These are phyloP conservation scores for Steinernema carpocapsae DNA, from an alignment of 2,888 invertebrate genomes.

Conservation along the genomic window DNA sequence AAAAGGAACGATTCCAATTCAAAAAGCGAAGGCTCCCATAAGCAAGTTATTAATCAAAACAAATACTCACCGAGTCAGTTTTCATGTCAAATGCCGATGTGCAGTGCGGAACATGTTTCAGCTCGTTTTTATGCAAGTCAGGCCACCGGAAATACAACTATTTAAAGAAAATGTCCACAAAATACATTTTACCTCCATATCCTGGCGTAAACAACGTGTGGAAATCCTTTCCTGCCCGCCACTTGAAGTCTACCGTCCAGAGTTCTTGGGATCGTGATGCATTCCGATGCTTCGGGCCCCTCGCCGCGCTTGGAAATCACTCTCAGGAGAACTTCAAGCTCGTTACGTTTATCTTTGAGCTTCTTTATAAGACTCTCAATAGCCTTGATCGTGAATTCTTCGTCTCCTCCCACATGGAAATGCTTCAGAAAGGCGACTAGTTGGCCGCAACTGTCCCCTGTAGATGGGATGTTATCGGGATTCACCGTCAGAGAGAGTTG, in stretches of 20 bases:
- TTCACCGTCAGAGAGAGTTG: slow-evolving; percentile 20
- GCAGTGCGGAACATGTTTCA: slow-evolving; percentile 90
- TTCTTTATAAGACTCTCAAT: slow-evolving; percentile 66
- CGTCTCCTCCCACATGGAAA: slow-evolving; percentile 39
- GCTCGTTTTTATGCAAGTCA: slow-evolving; percentile 96
- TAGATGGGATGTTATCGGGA: background rate
- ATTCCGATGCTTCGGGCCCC: slow-evolving; percentile 88
- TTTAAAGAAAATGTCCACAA: background rate
- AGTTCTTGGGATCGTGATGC: slow-evolving; percentile 97
- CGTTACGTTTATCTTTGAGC: slow-evolving; percentile 86
- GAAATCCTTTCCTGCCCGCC: slow-evolving; percentile 97
- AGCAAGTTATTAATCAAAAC: too few relatives aligned
- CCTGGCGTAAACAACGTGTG: slow-evolving; percentile 96
- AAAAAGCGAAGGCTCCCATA: too few relatives aligned
- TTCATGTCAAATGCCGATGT: slow-evolving; percentile 98
- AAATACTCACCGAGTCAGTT: slow-evolving; percentile 84
- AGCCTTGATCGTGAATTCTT: slow-evolving; percentile 54
- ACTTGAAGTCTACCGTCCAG: slow-evolving; percentile 87
- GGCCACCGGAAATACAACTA: slow-evolving; percentile 87
- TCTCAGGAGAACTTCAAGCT: slow-evolving; percentile 93
- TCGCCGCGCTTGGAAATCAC: slow-evolving; percentile 94
- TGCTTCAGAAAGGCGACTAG: slow-evolving; percentile 24
- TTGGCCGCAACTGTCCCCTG: background rate
- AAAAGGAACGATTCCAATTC: too few relatives aligned
- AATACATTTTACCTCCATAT: slow-evolving; percentile 80